These are phyloP conservation scores for Leptoclinus maculatus DNA, from an alignment of 2,797 vertebrate species.

Conservation along the genomic window DNA sequence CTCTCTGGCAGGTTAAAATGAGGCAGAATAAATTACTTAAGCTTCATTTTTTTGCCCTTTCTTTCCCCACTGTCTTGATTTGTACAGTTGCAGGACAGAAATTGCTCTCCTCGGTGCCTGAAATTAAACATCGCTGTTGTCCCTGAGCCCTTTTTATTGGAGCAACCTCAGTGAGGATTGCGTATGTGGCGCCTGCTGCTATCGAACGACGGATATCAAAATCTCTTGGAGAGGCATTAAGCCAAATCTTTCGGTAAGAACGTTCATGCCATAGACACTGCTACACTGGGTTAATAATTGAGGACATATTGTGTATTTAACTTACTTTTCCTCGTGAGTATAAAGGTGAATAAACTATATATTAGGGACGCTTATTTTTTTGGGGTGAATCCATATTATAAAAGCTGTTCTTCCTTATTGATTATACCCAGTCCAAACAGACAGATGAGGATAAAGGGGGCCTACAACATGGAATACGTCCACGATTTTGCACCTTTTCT, in stretches of 20 bases:
- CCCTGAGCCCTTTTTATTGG: constrained; percentile 69
- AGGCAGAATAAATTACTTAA: constrained; percentile 69
- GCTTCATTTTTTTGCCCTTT: constrained; percentile 53
- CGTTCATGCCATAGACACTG: constrained; percentile 42
- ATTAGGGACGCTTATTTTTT: not conserved
- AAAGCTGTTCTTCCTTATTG: constrained; percentile 8
- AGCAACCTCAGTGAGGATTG: constrained; percentile 66
- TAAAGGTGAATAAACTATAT: constrained; percentile 6
- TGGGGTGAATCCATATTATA: not conserved
- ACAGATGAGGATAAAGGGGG: not conserved
- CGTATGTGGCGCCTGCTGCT: constrained; percentile 64
- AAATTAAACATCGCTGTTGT: constrained; percentile 66
- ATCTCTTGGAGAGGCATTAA: constrained; percentile 54
- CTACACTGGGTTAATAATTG: constrained; percentile 32
- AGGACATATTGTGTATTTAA: constrained; percentile 20
- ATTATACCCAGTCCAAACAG: constrained; percentile 3
- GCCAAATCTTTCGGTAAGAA: constrained; percentile 44
- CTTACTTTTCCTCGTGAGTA: constrained; percentile 12
- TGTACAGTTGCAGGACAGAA: constrained; percentile 58
- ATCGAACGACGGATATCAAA: constrained; percentile 69
- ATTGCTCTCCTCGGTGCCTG: constrained; percentile 59
- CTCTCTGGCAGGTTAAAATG: constrained; percentile 67
- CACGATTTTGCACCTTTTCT: constrained; percentile 36
- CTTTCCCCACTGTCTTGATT: constrained; percentile 50
- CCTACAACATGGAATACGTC: not conserved